phyloP scores from a whole-genome alignment of 2,888 invertebrate genomes.

The Phyto melanocephala region DNA sequence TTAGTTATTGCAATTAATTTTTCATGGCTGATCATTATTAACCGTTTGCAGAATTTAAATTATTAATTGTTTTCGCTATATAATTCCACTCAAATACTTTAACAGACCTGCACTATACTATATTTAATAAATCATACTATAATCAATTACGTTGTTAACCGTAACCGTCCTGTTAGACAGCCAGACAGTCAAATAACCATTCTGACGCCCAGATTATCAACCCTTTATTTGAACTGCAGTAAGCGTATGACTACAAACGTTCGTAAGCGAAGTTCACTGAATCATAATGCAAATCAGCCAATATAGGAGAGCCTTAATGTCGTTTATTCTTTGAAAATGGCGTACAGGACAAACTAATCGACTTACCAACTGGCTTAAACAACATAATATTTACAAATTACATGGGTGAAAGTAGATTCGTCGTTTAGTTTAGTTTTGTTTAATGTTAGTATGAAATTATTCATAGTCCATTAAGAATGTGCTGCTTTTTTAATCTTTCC shows the following conservation, averaged over 20 bases:
- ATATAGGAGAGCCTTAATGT: background rate
- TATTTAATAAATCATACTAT: background rate
- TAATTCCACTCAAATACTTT: slow-evolving; percentile 1
- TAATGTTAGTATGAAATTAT: slow-evolving; percentile 16
- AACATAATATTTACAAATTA: background rate
- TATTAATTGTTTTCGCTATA: slow-evolving; percentile 13
- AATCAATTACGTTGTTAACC: background rate
- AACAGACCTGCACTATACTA: background rate
- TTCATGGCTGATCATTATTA: background rate
- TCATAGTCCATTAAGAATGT: slow-evolving; percentile 33
- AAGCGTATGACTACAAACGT: background rate
- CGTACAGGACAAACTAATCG: background rate
- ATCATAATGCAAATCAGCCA: slow-evolving; percentile 3
- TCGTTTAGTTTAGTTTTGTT: slow-evolving; percentile 5
- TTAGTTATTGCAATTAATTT: too few species aligned
- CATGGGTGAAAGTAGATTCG: background rate
- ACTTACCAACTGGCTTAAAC: background rate
- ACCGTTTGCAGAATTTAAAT: background rate
- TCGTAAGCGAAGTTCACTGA: background rate
- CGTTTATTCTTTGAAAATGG: background rate
- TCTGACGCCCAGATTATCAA: background rate
- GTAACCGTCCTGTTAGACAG: background rate
- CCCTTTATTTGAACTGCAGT: background rate
- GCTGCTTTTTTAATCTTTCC: background rate
- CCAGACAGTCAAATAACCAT: background rate